Evolutionary conservation across 2,113 vertebrate genomes (phyloP).

Genomic region (Cinclus mexicanus): DNA sequence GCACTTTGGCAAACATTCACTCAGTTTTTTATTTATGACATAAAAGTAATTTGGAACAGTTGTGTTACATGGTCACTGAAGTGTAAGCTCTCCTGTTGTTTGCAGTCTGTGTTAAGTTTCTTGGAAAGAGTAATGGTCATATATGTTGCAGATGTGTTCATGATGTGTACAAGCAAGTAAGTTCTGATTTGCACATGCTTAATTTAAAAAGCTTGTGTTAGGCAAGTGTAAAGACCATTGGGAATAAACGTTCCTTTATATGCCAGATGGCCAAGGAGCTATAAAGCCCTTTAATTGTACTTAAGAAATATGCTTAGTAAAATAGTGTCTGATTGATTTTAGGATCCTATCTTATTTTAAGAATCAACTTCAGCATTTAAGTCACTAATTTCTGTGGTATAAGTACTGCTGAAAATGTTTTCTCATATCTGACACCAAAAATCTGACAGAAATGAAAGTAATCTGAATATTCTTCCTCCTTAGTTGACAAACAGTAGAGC

Average conservation of each 20-base stretch:
- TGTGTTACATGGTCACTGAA: background rate
- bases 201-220: background rate
- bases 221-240: background rate
- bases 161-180: background rate
- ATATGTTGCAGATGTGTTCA: background rate
- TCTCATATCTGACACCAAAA: background rate
- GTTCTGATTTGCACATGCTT: background rate
- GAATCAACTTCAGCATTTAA: background rate
- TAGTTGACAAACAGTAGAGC: background rate
- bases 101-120: background rate
- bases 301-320: background rate
- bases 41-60: background rate
- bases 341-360: background rate
- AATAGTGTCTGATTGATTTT: background rate
- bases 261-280: background rate
- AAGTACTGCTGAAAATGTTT: background rate
- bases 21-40: background rate
- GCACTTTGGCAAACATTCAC: background rate
- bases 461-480: background rate
- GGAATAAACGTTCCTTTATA: background rate
- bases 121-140: background rate
- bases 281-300: background rate
- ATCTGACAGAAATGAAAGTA: background rate
- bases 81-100: background rate
- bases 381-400: background rate